A percentile compares a stretch with the other conserved stretches of the same genome.
These are phyloP conservation scores for Seriola aureovittata DNA, from an alignment of 2,113 vertebrate species.

Conservation along the genomic window DNA sequence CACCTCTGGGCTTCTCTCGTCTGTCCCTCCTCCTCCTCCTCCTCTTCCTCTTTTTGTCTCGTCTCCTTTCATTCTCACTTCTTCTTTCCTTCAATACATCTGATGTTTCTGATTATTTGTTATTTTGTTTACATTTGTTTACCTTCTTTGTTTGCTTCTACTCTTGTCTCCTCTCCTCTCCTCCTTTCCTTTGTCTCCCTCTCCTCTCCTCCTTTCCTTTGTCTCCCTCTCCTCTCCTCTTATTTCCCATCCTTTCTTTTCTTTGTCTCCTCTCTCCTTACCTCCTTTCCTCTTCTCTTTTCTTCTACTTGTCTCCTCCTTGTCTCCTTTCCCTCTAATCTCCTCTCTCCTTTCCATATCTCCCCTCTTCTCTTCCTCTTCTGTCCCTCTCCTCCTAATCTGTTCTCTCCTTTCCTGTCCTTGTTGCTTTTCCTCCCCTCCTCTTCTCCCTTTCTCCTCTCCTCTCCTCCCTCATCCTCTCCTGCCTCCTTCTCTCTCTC, in stretches of 20 bases:
- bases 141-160: conserved; percentile 8
- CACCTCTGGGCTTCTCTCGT: conserved; percentile 74
- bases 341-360: neutral
- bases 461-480: neutral
- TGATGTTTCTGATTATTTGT: conserved; percentile 37
- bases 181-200: neutral
- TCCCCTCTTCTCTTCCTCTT: neutral
- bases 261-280: neutral
- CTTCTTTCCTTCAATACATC: conserved; percentile 63
- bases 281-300: neutral
- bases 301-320: neutral
- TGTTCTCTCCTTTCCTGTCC: neutral
- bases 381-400: neutral
- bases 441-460: too few relatives aligned
- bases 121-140: conserved; percentile 42
- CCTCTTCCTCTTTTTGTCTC: conserved; percentile 8
- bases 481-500: too few relatives aligned
- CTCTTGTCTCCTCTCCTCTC: neutral
- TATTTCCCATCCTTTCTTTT: neutral
- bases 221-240: neutral
- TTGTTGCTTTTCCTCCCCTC: neutral
- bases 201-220: neutral
- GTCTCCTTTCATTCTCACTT: conserved; percentile 50
- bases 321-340: neutral
- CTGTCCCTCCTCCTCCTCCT: conserved; percentile 56